These are phyloP conservation scores for Spodoptera exigua DNA, from an alignment of 2,888 invertebrate species.

Conservation along the genomic window DNA sequence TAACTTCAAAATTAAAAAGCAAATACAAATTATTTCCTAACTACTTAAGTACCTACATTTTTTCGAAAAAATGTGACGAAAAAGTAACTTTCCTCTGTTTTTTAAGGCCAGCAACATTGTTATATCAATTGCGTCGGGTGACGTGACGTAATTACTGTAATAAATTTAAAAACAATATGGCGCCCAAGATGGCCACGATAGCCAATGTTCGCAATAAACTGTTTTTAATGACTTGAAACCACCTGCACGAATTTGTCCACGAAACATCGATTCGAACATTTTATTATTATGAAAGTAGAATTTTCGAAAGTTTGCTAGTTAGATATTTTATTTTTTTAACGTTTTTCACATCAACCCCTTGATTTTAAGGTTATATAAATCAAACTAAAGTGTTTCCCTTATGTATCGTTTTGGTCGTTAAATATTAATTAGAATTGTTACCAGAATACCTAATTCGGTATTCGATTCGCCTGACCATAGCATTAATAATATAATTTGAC, in stretches of 20 bases:
- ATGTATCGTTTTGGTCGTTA: slow-evolving; percentile 29
- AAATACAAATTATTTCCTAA: slow-evolving; percentile 7
- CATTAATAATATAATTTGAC: too few species aligned
- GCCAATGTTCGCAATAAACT: slow-evolving; percentile 75
- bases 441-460: too few species aligned
- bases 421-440: slow-evolving; percentile 44
- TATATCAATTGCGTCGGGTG: slow-evolving; percentile 64
- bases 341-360: slow-evolving; percentile 27
- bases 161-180: slow-evolving; percentile 84
- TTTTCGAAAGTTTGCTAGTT: slow-evolving; percentile 28
- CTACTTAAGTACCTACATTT: too few species aligned
- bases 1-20: slow-evolving; percentile 23
- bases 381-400: slow-evolving; percentile 49
- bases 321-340: slow-evolving; percentile 12
- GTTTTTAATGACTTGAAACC: slow-evolving; percentile 75
- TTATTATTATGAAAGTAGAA: slow-evolving; percentile 44
- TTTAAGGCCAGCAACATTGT: slow-evolving; percentile 36
- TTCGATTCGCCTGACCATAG: too few species aligned
- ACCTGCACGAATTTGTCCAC: slow-evolving; percentile 77
- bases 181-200: slow-evolving; percentile 77
- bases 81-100: slow-evolving; percentile 25
- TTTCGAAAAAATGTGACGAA: slow-evolving; percentile 26
- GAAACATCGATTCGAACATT: slow-evolving; percentile 46
- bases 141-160: slow-evolving; percentile 80
- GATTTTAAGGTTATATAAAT: slow-evolving; percentile 24